Evolutionary conservation across 2,888 invertebrate species (phyloP).

Genomic region (Eristalis pertinax): DNA sequence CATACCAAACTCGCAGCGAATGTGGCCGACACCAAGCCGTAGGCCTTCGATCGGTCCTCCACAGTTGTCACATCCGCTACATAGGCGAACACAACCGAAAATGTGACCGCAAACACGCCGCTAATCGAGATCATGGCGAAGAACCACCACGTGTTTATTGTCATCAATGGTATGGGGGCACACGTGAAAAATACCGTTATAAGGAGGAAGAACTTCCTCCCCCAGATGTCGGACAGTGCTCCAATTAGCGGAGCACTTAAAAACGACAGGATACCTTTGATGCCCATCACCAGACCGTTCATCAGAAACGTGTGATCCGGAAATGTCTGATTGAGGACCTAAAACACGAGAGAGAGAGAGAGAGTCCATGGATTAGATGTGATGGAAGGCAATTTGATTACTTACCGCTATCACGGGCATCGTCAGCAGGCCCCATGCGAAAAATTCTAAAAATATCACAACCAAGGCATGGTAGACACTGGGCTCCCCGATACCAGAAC

Average conservation of each 20-base stretch:
- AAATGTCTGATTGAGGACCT: conserved; percentile 97
- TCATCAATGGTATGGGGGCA: conserved; percentile 99
- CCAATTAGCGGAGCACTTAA: conserved; percentile 98
- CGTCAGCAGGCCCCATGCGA: conserved; percentile 99
- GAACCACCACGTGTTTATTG: conserved; percentile 99
- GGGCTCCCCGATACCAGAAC: conserved; percentile 94
- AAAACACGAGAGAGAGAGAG: neutral
- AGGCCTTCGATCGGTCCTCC: conserved; percentile 96
- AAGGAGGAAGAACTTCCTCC: conserved; percentile 97
- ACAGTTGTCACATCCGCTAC: conserved; percentile 99
- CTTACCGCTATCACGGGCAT: conserved; percentile 93
- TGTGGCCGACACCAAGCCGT: conserved; percentile 98
- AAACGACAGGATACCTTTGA: conserved; percentile 98
- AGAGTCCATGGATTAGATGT: conserved; percentile 26
- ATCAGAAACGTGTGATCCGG: conserved; percentile 98
- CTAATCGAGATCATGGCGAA: conserved; percentile 99
- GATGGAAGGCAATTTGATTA: conserved; percentile 20
- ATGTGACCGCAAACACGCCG: conserved; percentile 99
- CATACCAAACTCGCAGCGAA: conserved; percentile 97
- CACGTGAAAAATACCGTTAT: conserved; percentile 99
- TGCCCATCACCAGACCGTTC: conserved; percentile 99
- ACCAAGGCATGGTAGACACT: conserved; percentile 99
- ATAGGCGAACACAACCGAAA: conserved; percentile 99
- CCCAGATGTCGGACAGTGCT: conserved; percentile 98
- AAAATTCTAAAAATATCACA: conserved; percentile 99